Evolutionary conservation across 37 sponge, comb jelly and placozoan genomes (phyloP).

Genomic region (Mnemiopsis leidyi): DNA sequence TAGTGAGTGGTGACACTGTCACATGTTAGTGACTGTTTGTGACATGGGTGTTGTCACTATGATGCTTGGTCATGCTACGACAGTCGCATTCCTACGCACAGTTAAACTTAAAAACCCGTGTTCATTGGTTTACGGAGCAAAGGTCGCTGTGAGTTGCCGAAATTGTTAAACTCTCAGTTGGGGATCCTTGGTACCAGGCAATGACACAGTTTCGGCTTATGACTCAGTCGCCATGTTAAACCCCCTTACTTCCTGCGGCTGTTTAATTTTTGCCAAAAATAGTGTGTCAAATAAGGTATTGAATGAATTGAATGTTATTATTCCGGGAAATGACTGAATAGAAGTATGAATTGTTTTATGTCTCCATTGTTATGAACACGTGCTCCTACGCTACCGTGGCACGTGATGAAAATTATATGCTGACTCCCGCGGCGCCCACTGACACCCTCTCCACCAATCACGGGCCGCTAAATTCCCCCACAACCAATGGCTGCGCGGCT

Average conservation of each 20-base stretch:
- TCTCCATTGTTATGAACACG: neutral
- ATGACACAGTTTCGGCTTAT: neutral
- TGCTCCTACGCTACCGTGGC: neutral
- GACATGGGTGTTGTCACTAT: neutral
- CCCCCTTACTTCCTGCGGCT: neutral
- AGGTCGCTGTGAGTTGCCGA: neutral
- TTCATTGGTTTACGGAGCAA: neutral
- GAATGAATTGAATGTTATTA: conserved; percentile 41
- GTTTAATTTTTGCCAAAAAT: conserved; percentile 38
- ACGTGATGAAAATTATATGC: conserved; percentile 35
- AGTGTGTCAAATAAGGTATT: conserved; percentile 2
- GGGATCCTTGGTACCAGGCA: neutral
- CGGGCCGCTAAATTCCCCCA: neutral
- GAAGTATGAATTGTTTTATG: conserved; percentile 46
- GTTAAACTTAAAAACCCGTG: neutral
- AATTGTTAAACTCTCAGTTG: neutral
- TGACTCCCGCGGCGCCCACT: neutral
- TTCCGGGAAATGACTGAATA: conserved; percentile 42
- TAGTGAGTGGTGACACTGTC: neutral
- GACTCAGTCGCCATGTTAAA: neutral
- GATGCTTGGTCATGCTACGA: neutral
- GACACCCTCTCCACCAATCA: neutral
- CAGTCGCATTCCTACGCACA: neutral
- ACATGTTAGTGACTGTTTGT: neutral
- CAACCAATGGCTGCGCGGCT: neutral